Percentiles rank a stretch among this genome's conserved stretches.
These are phyloP conservation scores for Perdita meconis DNA, from an alignment of 2,888 invertebrate genomes.

Conservation along the genomic window DNA sequence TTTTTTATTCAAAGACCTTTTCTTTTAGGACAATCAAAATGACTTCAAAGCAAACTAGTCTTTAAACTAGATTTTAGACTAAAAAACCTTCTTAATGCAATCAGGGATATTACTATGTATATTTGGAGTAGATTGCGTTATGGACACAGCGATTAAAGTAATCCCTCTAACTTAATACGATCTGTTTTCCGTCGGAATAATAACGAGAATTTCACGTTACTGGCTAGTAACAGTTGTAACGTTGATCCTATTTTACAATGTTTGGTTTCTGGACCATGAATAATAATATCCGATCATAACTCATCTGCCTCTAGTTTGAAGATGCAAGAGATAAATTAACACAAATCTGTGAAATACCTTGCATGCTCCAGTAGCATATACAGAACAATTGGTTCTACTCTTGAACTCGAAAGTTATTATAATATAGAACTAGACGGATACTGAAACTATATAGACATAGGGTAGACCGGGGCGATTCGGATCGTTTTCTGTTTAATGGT, in stretches of 20 bases:
- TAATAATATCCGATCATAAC: constrained; percentile 15
- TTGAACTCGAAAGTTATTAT: neutral
- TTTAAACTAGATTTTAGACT: neutral
- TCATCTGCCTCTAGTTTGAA: neutral
- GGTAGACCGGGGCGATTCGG: too few species aligned
- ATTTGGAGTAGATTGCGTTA: neutral
- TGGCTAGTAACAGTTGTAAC: neutral
- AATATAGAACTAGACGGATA: too few species aligned
- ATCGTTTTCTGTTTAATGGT: too few species aligned
- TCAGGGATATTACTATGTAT: neutral
- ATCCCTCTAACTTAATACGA: constrained; percentile 9
- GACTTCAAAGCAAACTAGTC: neutral
- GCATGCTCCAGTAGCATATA: neutral
- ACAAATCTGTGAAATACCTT: neutral
- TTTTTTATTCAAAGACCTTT: too few species aligned
- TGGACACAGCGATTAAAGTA: constrained; percentile 18
- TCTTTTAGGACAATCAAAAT: too few species aligned
- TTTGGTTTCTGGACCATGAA: constrained; percentile 7
- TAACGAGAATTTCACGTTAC: constrained; percentile 20
- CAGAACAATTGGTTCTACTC: neutral
- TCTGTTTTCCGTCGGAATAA: neutral
- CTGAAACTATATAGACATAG: too few species aligned
- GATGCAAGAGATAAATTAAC: neutral
- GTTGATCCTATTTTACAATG: constrained; percentile 9
- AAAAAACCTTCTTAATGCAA: neutral